Base-by-base conservation (phyloP, 2,888 invertebrate species). In the Limnephilus lunatus region DNA sequence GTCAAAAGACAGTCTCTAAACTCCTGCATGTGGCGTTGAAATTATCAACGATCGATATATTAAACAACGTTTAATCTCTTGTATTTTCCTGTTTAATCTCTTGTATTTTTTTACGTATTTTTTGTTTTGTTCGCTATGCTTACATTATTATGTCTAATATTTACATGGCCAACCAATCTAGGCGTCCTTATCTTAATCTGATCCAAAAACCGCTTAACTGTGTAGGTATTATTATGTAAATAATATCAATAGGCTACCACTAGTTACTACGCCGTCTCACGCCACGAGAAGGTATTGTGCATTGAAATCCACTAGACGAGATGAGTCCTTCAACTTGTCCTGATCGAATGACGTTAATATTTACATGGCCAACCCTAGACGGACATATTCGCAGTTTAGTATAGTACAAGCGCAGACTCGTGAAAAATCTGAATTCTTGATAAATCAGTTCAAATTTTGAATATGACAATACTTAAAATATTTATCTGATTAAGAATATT, bases 191-290 rank as follows among this genome's bases (percentile, higher is more conserved):
- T 68, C 68, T 68, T 25, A 68, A 68, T 68, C 68, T 68, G n/a
- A 68, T 68, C 68, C 68, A 25, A 68, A 68, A 68, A 68, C 68
- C 68, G 68, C 68, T 68, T 68, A 68, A 19, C 68, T 68, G 68
- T 25, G 68, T 68, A n/a, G 68, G 68, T 68, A 68, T 68, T 68
- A 68, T 68, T 68, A 68, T 68, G 68, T 68, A 68, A 68, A 68
- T 68, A 68, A 68, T 68, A 68, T 68, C 25, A 68, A 68, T 68
- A 68, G 25, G 68, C 68, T 68, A 68, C 68, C n/a, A 68, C 68
- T n/a, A 68, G 68, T 68, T 68, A 68, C 68, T 68, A 68, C 68
- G 68, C n/a, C 68, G 68, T 68, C 68, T 68, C 68, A 68, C 68
- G 68, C 68, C 25, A 68, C 68, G 2, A 68, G 68, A 68, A 68